Percentiles rank a stretch among this genome's conserved stretches.
Conservation (phyloP, 30 jellyfish, hydroid and myxozoan genomes). For the Nemopilema nomurai region DNA sequence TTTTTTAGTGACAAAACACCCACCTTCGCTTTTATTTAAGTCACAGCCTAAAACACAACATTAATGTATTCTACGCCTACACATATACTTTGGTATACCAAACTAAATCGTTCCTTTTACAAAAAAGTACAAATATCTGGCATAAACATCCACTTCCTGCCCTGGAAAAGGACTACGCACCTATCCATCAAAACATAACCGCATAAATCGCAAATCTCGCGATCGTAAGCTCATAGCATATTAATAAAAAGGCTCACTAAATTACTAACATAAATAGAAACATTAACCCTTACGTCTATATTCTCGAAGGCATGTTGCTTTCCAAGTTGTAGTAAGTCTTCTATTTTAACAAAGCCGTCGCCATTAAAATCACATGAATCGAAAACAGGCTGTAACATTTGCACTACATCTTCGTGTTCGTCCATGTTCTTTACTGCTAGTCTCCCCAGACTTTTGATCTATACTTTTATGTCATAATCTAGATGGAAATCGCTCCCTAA, state of each 20-base stretch:
- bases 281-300: conserved; percentile 32
- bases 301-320: conserved; percentile 75
- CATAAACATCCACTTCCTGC: no score
- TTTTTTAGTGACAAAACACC: not conserved
- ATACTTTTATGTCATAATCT: not conserved
- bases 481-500: not conserved
- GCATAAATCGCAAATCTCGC: no score
- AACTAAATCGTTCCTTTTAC: no score
- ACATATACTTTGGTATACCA: no score
- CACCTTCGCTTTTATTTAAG: not conserved
- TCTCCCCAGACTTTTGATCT: not conserved
- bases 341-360: conserved; percentile 85
- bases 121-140: no score
- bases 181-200: not conserved
- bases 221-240: no score
- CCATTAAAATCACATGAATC: conserved; percentile 93
- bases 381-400: conserved; percentile 70
- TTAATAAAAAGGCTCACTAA: no score
- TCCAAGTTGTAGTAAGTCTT: conserved; percentile 83
- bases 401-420: conserved; percentile 28
- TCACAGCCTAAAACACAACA: no score
- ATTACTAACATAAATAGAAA: not conserved
- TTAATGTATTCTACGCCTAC: no score
- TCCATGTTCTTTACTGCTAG: conserved; percentile 32
- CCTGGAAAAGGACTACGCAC: not conserved